Percentiles rank a stretch among this genome's conserved stretches.
These are phyloP conservation scores for Anastatus disparis DNA, from an alignment of 1,140 invertebrate genomes.

Conservation along the genomic window DNA sequence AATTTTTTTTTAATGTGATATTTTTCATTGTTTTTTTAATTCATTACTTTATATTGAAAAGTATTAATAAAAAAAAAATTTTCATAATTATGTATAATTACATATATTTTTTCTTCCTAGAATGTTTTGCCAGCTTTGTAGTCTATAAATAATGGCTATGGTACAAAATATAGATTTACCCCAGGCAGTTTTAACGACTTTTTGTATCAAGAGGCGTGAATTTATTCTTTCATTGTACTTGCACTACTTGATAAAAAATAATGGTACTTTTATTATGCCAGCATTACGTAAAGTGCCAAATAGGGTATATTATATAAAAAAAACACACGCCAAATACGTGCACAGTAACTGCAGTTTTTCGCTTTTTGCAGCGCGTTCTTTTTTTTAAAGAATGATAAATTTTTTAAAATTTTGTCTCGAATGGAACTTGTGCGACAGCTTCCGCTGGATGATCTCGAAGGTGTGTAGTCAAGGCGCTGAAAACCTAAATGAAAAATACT, in stretches of 20 bases:
- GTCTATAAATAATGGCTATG: not conserved
- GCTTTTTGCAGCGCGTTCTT: not conserved
- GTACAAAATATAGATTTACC: conserved; percentile 1
- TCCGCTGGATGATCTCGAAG: conserved; percentile 28
- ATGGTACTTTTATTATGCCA: conserved; percentile 27
- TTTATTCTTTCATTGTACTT: conserved; percentile 17
- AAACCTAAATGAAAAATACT: conserved; percentile 23
- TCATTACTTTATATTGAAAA: too few species aligned
- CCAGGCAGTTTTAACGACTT: conserved; percentile 3
- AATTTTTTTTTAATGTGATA: too few species aligned
- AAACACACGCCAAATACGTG: conserved; percentile 2
- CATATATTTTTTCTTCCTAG: not conserved
- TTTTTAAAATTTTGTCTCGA: conserved; percentile 5
- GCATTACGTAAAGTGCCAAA: conserved; percentile 31
- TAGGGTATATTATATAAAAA: conserved; percentile 20
- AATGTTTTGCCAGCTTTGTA: not conserved
- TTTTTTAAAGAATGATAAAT: not conserved
- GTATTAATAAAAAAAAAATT: not conserved
- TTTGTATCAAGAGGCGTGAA: not conserved
- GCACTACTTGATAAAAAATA: conserved; percentile 19
- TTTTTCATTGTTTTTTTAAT: too few species aligned
- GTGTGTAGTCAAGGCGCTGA: not conserved
- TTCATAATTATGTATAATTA: not conserved
- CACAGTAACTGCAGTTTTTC: conserved; percentile 3
- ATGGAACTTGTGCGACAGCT: conserved; percentile 20